A percentile compares a stretch with the other conserved stretches of the same genome.
phyloP scores from a whole-genome alignment of 2,888 invertebrate genomes.

The Poecilus cupreus region DNA sequence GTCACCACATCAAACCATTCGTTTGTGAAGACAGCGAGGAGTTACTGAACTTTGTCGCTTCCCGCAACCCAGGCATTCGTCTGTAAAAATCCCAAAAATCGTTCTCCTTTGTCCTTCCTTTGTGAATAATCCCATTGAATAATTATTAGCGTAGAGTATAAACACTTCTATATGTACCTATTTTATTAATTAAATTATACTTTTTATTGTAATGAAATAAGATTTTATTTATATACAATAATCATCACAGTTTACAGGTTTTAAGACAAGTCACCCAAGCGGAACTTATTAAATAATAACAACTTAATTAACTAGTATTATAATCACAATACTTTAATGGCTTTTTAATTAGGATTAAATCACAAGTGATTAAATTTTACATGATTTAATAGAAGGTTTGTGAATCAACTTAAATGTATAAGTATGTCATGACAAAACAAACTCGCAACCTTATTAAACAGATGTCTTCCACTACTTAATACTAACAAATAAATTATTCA shows the following conservation, averaged over 20 bases:
- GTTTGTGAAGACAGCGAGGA: slow-evolving; percentile 95
- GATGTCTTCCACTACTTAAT: too few species aligned
- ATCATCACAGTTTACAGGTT: slow-evolving; percentile 49
- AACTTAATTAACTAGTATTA: slow-evolving; percentile 1
- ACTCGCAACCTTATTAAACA: neutral
- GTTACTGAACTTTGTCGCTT: slow-evolving; percentile 91
- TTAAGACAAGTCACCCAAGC: slow-evolving; percentile 13
- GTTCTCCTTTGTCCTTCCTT: slow-evolving; percentile 46
- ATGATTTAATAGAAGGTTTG: neutral
- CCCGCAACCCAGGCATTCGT: slow-evolving; percentile 90
- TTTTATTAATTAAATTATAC: slow-evolving; percentile 58
- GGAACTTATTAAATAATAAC: slow-evolving; percentile 22
- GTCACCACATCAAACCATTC: slow-evolving; percentile 90
- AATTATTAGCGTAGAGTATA: slow-evolving; percentile 38
- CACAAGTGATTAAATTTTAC: neutral
- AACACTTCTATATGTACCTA: slow-evolving; percentile 56
- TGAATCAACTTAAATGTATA: neutral
- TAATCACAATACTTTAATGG: slow-evolving; percentile 41
- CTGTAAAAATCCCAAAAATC: slow-evolving; percentile 74
- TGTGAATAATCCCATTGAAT: slow-evolving; percentile 52
- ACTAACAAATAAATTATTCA: slow-evolving; percentile 21
- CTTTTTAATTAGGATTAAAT: slow-evolving; percentile 36
- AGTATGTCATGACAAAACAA: slow-evolving; percentile 31
- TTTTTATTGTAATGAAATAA: slow-evolving; percentile 51
- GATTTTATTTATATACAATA: slow-evolving; percentile 49